phyloP scores from a whole-genome alignment of 2,113 vertebrate genomes.

The Ariopsis seemanni region DNA sequence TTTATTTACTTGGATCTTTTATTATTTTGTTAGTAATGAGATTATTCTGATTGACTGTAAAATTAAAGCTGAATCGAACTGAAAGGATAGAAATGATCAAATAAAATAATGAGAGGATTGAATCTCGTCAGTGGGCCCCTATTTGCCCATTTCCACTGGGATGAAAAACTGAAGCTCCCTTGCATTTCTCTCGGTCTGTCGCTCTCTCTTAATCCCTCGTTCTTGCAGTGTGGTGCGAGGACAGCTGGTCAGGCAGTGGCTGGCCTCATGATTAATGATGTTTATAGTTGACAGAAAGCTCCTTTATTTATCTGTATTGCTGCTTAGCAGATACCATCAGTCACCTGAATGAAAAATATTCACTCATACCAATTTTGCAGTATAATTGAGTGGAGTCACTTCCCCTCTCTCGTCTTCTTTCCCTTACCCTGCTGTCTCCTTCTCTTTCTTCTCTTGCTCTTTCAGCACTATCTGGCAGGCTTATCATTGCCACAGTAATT shows the following conservation, averaged over 20 bases:
- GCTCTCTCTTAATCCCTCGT: slow-evolving; percentile 49
- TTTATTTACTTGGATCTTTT: background rate
- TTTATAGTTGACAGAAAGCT: slow-evolving; percentile 99
- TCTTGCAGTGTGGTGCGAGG: slow-evolving; percentile 71
- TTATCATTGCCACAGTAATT: slow-evolving; percentile 99
- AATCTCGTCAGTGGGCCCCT: background rate
- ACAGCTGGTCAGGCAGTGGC: slow-evolving; percentile 80
- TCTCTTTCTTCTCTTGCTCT: slow-evolving; percentile 72
- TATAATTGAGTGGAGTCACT: slow-evolving; percentile 99
- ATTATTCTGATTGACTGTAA: background rate
- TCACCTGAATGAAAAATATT: slow-evolving; percentile 99
- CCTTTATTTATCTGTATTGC: slow-evolving; percentile 99
- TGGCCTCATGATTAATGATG: slow-evolving; percentile 99
- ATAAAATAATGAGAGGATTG: background rate
- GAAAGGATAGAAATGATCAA: background rate
- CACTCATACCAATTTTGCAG: slow-evolving; percentile 99
- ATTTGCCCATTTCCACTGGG: slow-evolving; percentile 12
- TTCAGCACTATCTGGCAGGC: slow-evolving; percentile 90
- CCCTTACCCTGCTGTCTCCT: slow-evolving; percentile 44
- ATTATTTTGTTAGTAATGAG: background rate
- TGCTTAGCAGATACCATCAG: slow-evolving; percentile 98
- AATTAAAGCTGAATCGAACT: background rate
- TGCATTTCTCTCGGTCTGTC: slow-evolving; percentile 19
- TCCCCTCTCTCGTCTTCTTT: slow-evolving; percentile 75
- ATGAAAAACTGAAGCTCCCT: slow-evolving; percentile 7